These are phyloP conservation scores for Melipona beecheii DNA, from an alignment of 2,888 invertebrate species.

Conservation along the genomic window DNA sequence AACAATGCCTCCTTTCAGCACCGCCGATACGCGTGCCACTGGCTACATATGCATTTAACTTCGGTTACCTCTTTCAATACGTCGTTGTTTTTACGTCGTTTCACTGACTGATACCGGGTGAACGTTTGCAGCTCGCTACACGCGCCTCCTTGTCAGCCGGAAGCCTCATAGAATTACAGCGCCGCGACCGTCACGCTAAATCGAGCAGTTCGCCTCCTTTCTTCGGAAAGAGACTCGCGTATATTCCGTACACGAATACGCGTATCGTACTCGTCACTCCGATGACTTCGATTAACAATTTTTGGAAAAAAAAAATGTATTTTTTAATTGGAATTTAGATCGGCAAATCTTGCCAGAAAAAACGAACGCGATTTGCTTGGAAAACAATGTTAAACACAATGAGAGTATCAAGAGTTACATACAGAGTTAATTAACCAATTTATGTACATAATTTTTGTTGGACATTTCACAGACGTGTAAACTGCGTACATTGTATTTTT, in stretches of 20 bases:
- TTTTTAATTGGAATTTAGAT: too few species aligned
- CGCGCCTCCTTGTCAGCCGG: constrained; percentile 58
- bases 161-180: constrained; percentile 43
- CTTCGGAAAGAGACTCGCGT: background rate
- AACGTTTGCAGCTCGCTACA: constrained; percentile 35
- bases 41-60: constrained; percentile 61
- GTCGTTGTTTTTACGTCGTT: constrained; percentile 45
- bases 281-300: background rate
- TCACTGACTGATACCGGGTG: constrained; percentile 43
- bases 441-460: too few species aligned
- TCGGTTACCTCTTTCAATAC: constrained; percentile 63
- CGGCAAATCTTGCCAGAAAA: too few species aligned
- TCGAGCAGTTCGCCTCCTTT: constrained; percentile 19
- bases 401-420: too few species aligned
- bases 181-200: constrained; percentile 2
- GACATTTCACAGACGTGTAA: too few species aligned
- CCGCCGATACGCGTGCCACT: constrained; percentile 66
- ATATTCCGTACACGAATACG: background rate
- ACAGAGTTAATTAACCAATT: too few species aligned
- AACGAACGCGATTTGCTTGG: too few species aligned
- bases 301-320: background rate
- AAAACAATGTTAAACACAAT: too few species aligned
- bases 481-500: too few species aligned
- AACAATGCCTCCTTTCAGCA: constrained; percentile 71
- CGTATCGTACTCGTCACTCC: background rate